Evolutionary conservation across 2,888 invertebrate genomes (phyloP), one percentile per base, ranked within the genome.

Genomic region (Diabrotica balteata): DNA sequence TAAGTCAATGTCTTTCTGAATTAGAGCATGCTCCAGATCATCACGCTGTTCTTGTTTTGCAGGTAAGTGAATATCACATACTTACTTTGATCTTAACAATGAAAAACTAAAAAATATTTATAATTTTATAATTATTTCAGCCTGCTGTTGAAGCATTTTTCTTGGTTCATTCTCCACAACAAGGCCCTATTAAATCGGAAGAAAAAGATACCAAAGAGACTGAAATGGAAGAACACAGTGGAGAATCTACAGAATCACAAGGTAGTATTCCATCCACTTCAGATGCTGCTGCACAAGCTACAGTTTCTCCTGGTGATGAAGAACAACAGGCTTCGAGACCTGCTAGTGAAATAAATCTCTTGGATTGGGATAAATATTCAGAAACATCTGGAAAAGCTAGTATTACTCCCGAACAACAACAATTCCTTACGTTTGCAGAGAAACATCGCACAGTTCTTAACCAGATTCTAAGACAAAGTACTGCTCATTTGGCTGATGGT

Each of bases 121-220:
- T 17, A 17, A 17, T 17, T 17, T 17, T 17, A 17, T 17, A 17
- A 17, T 32, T 32, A 32, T 45, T 57, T 44, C 78, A 90, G 84
- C 93, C 95, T 43, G 92, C 94, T 7, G 95, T 96, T 4, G 95
- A 96, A 84, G 94, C 95, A 9, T 96, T 96, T 86, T 96, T 96
- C 86, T 85, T 95, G 63, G 93, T 95, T 4, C 94, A 95, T 80
- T 93, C 94, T 17, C 90, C 91, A 6, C 83, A 75, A 83, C 87
- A 71, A 85, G 87, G 82, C 80, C 82, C 76, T 42, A 73, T 76
- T 7, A 77, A 73, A 71, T 67, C 70, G 22, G 73, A 74, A 68
- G 73, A 73, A 45, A 72, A 73, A 68, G 75, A 75, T 57, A 65
- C 71, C 32, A 71, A 71, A 63, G 75, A 69, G 54, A 17, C 47